phyloP scores from a whole-genome alignment of 2,113 vertebrate genomes.

The Pseudonaja textilis region DNA sequence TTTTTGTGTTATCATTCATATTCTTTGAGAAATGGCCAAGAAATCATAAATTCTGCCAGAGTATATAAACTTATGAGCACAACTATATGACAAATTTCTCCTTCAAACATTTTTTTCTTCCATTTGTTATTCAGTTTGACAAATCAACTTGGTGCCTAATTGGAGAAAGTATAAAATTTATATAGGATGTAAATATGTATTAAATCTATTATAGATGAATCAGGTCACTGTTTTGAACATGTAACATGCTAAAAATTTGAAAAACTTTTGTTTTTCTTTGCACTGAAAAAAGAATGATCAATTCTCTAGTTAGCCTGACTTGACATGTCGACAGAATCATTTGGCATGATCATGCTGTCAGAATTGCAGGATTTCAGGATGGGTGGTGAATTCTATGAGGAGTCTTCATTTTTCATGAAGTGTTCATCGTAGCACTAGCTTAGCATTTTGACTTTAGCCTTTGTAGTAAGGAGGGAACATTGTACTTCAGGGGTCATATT shows the following conservation, averaged over 20 bases:
- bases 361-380: conserved; percentile 10
- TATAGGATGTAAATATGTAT: conserved; percentile 69
- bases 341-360: conserved; percentile 12
- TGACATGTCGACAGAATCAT: conserved; percentile 28
- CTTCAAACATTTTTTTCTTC: conserved; percentile 26
- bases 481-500: conserved; percentile 28
- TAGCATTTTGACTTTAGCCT: conserved; percentile 38
- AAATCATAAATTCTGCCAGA: no score
- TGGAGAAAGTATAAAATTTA: conserved; percentile 64
- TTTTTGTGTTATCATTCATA: no score
- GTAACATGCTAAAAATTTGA: conserved; percentile 45
- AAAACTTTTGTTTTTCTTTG: conserved; percentile 40
- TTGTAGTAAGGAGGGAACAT: conserved; percentile 31
- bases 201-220: conserved; percentile 54
- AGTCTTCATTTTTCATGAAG: background rate
- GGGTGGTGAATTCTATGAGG: background rate
- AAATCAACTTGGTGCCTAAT: conserved; percentile 80
- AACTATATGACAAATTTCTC: background rate
- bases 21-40: no score
- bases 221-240: conserved; percentile 38
- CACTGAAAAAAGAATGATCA: conserved; percentile 61
- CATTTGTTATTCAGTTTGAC: conserved; percentile 67
- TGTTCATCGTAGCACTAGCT: conserved; percentile 27
- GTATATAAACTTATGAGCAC: no score
- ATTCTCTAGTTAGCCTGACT: conserved; percentile 36